Conservation (phyloP, 1,140 invertebrate genomes). For the Meloidogyne exigua region DNA sequence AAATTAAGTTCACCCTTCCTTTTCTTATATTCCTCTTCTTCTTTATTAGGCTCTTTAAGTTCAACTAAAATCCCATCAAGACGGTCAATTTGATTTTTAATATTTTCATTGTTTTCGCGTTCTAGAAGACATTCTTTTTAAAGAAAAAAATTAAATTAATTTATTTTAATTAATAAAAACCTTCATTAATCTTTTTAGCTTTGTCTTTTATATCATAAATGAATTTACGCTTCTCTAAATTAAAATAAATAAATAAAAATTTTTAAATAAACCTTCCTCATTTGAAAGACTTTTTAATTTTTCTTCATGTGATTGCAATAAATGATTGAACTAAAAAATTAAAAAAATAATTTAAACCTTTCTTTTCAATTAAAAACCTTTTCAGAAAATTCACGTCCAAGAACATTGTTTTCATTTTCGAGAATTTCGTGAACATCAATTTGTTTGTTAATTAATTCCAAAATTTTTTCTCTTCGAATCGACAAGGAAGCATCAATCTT, state of each 20-base stretch:
- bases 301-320: neutral
- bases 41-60: neutral
- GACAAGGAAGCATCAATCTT: neutral
- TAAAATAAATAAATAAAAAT: too few species aligned
- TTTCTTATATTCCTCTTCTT: neutral
- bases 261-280: neutral
- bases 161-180: neutral
- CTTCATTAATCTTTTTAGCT: neutral
- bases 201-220: neutral
- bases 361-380: neutral
- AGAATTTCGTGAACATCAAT: neutral
- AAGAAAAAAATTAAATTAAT: neutral
- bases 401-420: neutral
- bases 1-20: neutral
- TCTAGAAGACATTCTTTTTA: neutral
- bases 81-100: neutral
- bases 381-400: neutral
- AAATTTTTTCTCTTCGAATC: neutral
- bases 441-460: neutral
- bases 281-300: neutral
- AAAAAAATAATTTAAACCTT: neutral
- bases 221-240: neutral
- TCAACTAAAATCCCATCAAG: neutral
- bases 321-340: neutral
- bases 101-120: neutral